Evolutionary conservation across 37 sponge, comb jelly and placozoan species (phyloP).

Genomic region (Oscarella lobularis): DNA sequence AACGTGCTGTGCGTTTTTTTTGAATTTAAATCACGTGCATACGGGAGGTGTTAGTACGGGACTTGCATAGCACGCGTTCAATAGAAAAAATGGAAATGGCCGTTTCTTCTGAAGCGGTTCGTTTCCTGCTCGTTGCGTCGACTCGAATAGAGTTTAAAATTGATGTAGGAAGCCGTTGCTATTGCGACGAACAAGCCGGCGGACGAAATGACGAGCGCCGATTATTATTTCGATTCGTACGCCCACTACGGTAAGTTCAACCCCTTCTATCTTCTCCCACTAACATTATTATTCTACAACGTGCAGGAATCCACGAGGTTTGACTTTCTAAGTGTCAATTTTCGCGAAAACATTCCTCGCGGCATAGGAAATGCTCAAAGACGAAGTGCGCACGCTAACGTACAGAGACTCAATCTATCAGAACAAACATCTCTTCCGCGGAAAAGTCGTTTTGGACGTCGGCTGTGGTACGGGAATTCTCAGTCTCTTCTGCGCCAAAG

Average conservation of each 20-base stretch:
- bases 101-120: neutral
- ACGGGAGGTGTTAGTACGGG: too few species aligned
- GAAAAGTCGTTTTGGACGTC: slow-evolving; percentile 85
- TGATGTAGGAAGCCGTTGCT: neutral
- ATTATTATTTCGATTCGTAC: slow-evolving; percentile 98
- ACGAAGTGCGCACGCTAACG: slow-evolving; percentile 84
- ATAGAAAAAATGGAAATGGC: neutral
- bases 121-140: neutral
- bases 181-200: neutral
- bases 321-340: neutral
- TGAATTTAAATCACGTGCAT: too few species aligned
- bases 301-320: slow-evolving; percentile 3
- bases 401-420: slow-evolving; percentile 87
- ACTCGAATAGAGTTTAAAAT: neutral
- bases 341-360: too few species aligned
- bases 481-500: slow-evolving; percentile 83
- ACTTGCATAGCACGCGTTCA: too few species aligned
- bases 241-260: slow-evolving; percentile 74
- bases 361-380: slow-evolving; percentile 89
- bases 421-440: slow-evolving; percentile 92
- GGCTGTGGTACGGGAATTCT: slow-evolving; percentile 98
- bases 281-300: neutral
- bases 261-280: too few species aligned
- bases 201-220: slow-evolving; percentile 63
- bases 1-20: too few species aligned